Evolutionary conservation across 2,113 vertebrate species (phyloP), one percentile per base, ranked within the genome.

Genomic region (Psittacula cyanocephala): DNA sequence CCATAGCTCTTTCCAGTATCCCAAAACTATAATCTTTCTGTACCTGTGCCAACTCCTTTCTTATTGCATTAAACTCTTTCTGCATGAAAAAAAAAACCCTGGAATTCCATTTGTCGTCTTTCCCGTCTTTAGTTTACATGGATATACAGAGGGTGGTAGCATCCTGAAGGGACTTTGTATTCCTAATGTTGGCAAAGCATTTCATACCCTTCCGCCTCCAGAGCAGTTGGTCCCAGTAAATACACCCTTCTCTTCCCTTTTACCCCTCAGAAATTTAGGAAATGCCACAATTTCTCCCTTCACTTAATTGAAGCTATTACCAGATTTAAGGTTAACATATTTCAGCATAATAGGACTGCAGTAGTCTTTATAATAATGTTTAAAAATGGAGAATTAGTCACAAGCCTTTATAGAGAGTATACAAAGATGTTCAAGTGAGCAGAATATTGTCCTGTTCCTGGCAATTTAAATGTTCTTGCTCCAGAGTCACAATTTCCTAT

Each of bases 21-120:
- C 64, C 47, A 29, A 88, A 75, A 89, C 70, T 88, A 71, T 69
- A 64, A 93, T 89, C 79, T 93, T 44, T 85, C 88, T 81, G 28
- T 93, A 19, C 41, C 85, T 89, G 27, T 96, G 57, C 67, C 74
- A 76, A 28, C 47, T 82, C 27, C 29, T 93, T 60, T 85, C 88
- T 94, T 65, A 6, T 2, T 82, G 65, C 74, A 93, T 72, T 96
- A 96, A 97, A 94, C 8, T 7, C 41, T 89, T 57, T 46, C 91
- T 76, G 70, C 78, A 63, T 79, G 3, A 31, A n/a, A 84, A 92
- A 79, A 81, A 43, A 50, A 3, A 6, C 27, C 27, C 2, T 12
- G 17, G 8, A 28, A 18, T 39, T 68, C 17, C 15, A 5, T 35
- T 67, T 6, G 6, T 69, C 28, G 28, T 75, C 31, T 84, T 75